These are phyloP conservation scores for Anhinga rufa DNA, from an alignment of 2,113 vertebrate species.

Conservation along the genomic window DNA sequence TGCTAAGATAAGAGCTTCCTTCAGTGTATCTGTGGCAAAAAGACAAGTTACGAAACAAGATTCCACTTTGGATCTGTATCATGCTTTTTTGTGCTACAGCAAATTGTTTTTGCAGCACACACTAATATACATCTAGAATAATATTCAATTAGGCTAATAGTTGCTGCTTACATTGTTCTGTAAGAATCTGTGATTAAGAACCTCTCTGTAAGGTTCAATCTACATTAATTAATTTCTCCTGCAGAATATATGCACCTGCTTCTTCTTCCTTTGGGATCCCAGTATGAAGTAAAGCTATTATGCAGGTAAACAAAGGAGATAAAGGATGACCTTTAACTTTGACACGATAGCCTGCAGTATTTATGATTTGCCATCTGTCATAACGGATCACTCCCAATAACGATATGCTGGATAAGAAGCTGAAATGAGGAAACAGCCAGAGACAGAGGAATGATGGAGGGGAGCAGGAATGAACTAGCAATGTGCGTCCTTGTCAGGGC, in stretches of 20 bases:
- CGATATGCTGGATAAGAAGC: neutral
- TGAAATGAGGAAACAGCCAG: neutral
- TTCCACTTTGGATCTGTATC: neutral
- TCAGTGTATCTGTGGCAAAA: neutral
- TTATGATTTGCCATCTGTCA: neutral
- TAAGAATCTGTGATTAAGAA: neutral
- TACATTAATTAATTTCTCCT: neutral
- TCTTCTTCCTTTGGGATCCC: neutral
- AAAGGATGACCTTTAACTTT: neutral
- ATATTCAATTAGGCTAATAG: slow-evolving; percentile 16
- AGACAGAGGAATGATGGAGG: neutral
- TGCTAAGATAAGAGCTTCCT: neutral
- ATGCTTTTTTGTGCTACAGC: neutral
- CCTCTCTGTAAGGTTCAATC: neutral
- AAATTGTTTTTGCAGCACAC: neutral
- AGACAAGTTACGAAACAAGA: neutral
- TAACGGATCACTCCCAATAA: neutral
- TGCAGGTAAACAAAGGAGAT: neutral
- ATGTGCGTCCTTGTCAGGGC: neutral
- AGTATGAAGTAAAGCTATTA: neutral
- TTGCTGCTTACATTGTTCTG: neutral
- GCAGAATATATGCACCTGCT: neutral
- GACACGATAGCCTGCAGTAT: neutral
- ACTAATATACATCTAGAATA: neutral
- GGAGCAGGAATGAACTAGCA: neutral